These are phyloP conservation scores for Macrobrachium rosenbergii DNA, from an alignment of 1,140 invertebrate genomes.

Conservation along the genomic window DNA sequence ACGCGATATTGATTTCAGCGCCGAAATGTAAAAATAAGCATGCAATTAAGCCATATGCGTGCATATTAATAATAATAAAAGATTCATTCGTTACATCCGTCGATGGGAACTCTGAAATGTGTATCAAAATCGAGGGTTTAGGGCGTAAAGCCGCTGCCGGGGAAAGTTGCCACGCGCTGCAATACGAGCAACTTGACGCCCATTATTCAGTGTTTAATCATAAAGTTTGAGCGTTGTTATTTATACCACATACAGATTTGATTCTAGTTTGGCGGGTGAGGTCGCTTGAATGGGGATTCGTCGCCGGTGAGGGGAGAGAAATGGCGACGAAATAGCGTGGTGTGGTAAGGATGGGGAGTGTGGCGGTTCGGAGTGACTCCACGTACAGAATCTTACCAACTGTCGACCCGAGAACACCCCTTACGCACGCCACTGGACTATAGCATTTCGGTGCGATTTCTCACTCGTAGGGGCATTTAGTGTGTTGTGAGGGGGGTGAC, in stretches of 20 bases:
- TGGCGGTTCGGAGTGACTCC: slow-evolving; percentile 40
- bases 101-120: slow-evolving; percentile 20
- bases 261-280: neutral
- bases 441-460: slow-evolving; percentile 34
- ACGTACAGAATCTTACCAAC: slow-evolving; percentile 55
- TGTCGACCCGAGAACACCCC: slow-evolving; percentile 48
- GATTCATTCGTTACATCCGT: too few relatives aligned
- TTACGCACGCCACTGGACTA: slow-evolving; percentile 19
- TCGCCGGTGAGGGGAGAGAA: neutral
- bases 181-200: neutral
- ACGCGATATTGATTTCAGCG: too few relatives aligned
- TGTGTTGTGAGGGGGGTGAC: slow-evolving; percentile 19
- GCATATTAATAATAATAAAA: too few relatives aligned
- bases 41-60: too few relatives aligned
- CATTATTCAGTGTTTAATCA: neutral
- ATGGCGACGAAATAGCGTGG: neutral
- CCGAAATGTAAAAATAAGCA: too few relatives aligned
- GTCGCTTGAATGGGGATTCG: neutral
- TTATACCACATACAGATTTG: too few relatives aligned
- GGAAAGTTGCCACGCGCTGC: neutral
- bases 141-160: slow-evolving; percentile 51
- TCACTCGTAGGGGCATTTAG: slow-evolving; percentile 19
- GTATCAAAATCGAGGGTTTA: slow-evolving; percentile 44
- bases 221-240: neutral
- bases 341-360: slow-evolving; percentile 30